Percentiles rank a stretch among this genome's conserved stretches.
phyloP scores from a whole-genome alignment of 2,113 vertebrate genomes.

The Catharus fuscescens region DNA sequence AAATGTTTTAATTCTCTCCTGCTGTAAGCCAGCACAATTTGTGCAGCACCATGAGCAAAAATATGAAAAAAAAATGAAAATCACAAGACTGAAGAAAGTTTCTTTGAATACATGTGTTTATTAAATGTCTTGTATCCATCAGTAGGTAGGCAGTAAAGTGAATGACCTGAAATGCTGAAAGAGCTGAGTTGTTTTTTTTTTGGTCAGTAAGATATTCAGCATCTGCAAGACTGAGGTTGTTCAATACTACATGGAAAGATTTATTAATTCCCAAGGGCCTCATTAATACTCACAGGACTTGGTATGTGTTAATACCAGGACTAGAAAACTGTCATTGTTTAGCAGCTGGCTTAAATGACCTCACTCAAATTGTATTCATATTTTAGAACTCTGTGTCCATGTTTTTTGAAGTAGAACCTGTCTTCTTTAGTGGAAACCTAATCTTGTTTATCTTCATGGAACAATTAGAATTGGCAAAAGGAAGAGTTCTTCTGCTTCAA shows the following conservation, averaged over 20 bases:
- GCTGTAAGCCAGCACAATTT: not conserved
- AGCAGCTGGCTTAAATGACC: not conserved
- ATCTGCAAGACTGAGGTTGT: not conserved
- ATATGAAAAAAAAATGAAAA: not conserved
- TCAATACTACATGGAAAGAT: not conserved
- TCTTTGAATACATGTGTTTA: not conserved
- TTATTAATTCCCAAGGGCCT: not conserved
- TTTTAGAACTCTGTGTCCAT: not conserved
- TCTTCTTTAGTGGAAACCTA: not conserved
- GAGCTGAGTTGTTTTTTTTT: not conserved
- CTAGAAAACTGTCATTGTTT: not conserved
- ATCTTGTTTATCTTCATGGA: not conserved
- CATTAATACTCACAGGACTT: not conserved
- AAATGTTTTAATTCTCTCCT: not conserved
- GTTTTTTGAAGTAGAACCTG: not conserved
- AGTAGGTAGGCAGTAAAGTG: not conserved
- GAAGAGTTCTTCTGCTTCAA: not conserved
- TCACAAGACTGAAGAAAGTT: not conserved
- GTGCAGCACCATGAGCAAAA: not conserved
- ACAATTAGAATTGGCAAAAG: not conserved
- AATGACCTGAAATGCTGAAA: not conserved
- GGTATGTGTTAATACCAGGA: not conserved
- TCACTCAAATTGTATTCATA: not conserved
- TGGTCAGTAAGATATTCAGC: not conserved
- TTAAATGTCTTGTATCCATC: not conserved